Percentiles rank a stretch among this genome's conserved stretches.
Evolutionary conservation across 2,113 vertebrate species (phyloP).

Genomic region (Triplophysa siluroides): DNA sequence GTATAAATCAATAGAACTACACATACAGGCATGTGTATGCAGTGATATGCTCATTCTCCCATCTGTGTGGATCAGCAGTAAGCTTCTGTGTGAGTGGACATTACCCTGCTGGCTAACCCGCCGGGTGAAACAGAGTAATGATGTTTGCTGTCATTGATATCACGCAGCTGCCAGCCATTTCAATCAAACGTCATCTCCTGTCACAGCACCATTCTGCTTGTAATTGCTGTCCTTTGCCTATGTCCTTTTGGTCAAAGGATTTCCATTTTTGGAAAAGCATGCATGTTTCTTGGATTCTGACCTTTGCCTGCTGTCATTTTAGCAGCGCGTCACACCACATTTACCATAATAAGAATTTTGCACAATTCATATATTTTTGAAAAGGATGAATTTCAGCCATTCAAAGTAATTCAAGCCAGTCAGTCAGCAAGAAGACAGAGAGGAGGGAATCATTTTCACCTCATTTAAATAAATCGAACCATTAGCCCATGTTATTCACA

Average conservation of each 20-base stretch:
- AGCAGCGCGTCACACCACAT: neutral
- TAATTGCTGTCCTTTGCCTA: slow-evolving; percentile 49
- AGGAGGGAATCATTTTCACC: neutral
- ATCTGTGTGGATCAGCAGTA: slow-evolving; percentile 58
- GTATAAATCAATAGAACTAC: slow-evolving; percentile 10
- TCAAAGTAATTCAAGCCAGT: neutral
- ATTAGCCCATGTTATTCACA: slow-evolving; percentile 13
- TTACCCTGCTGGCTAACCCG: slow-evolving; percentile 46
- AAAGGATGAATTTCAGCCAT: neutral
- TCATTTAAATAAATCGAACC: slow-evolving; percentile 27
- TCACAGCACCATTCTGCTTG: slow-evolving; percentile 31
- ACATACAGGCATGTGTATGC: slow-evolving; percentile 13
- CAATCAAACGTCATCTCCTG: slow-evolving; percentile 40
- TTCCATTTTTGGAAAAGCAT: neutral
- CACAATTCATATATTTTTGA: neutral
- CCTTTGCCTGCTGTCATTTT: neutral
- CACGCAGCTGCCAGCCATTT: slow-evolving; percentile 52
- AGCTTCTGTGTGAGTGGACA: slow-evolving; percentile 60
- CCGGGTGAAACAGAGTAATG: slow-evolving; percentile 52
- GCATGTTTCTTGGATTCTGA: neutral
- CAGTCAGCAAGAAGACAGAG: neutral
- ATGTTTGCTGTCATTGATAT: slow-evolving; percentile 42
- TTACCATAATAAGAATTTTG: neutral
- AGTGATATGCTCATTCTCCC: neutral
- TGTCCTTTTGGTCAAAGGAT: neutral